phyloP scores from a whole-genome alignment of 2,113 vertebrate species.

The Eublepharis macularius region DNA sequence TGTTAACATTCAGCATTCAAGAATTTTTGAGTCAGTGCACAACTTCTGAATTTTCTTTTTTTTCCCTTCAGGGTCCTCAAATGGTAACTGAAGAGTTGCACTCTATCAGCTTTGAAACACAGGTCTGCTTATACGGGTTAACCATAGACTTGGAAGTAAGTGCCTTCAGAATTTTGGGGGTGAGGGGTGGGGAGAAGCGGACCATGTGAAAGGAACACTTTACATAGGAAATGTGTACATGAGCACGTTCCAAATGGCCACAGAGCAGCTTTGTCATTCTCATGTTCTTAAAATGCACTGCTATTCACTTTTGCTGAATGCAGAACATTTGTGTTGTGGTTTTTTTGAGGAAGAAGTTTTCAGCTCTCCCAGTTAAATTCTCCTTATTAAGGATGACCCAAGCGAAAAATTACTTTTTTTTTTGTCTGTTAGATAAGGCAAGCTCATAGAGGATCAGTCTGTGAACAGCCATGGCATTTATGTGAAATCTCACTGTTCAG shows the following conservation, averaged over 20 bases:
- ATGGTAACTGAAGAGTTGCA: conserved; percentile 96
- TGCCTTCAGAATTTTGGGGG: not conserved
- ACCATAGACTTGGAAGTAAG: conserved; percentile 91
- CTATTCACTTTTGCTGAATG: too few relatives aligned
- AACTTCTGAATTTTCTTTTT: conserved; percentile 10
- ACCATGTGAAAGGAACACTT: not conserved
- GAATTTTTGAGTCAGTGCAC: not conserved
- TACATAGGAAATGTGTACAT: not conserved
- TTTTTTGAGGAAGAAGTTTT: not conserved
- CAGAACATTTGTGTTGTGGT: not conserved
- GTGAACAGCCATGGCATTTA: too few relatives aligned
- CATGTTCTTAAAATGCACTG: not conserved
- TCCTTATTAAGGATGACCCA: not conserved
- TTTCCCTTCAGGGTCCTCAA: conserved; percentile 82
- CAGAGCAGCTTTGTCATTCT: not conserved
- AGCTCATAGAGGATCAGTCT: too few relatives aligned
- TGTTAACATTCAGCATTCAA: not conserved
- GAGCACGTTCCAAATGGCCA: not conserved
- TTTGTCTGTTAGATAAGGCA: too few relatives aligned
- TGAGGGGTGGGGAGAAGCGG: not conserved
- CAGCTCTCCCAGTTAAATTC: not conserved
- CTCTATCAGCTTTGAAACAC: conserved; percentile 93
- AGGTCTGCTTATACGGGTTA: conserved; percentile 89
- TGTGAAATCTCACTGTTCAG: too few relatives aligned
- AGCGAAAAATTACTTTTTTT: too few relatives aligned